These are phyloP conservation scores for Poecile atricapillus DNA, from an alignment of 2,113 vertebrate species.

Conservation along the genomic window DNA sequence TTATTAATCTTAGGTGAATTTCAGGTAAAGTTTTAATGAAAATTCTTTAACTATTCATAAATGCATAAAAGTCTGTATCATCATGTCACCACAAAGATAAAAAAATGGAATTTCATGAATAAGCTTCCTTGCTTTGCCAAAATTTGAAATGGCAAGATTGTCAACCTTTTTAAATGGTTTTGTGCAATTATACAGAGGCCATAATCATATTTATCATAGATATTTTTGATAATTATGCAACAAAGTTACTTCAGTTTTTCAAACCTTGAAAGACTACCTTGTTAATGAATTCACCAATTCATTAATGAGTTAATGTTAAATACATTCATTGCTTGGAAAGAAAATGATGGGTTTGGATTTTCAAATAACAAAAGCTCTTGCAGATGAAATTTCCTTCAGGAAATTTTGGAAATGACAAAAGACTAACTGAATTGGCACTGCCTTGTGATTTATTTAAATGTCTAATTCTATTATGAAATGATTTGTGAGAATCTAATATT, in stretches of 20 bases:
- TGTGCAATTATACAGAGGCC: neutral
- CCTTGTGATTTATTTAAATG: neutral
- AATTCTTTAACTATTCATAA: neutral
- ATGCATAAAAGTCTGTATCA: neutral
- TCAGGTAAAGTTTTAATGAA: neutral
- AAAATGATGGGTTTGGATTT: neutral
- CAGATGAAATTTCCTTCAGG: neutral
- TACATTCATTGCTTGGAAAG: neutral
- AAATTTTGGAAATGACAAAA: neutral
- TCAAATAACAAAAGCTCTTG: neutral
- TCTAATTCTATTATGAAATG: neutral
- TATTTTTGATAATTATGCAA: neutral
- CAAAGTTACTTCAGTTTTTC: neutral
- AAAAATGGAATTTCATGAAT: neutral
- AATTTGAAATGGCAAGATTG: neutral
- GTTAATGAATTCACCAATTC: neutral
- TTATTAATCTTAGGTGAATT: neutral
- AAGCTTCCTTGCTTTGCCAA: neutral
- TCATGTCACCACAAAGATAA: neutral
- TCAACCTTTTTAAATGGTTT: neutral
- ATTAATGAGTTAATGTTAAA: neutral
- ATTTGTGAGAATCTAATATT: neutral
- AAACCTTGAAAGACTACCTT: neutral
- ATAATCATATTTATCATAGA: neutral
- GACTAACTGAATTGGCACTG: neutral